Evolutionary conservation across 2,797 vertebrate genomes (phyloP), one percentile per base, ranked within the genome.

Genomic region (Craterocephalus amniculus): DNA sequence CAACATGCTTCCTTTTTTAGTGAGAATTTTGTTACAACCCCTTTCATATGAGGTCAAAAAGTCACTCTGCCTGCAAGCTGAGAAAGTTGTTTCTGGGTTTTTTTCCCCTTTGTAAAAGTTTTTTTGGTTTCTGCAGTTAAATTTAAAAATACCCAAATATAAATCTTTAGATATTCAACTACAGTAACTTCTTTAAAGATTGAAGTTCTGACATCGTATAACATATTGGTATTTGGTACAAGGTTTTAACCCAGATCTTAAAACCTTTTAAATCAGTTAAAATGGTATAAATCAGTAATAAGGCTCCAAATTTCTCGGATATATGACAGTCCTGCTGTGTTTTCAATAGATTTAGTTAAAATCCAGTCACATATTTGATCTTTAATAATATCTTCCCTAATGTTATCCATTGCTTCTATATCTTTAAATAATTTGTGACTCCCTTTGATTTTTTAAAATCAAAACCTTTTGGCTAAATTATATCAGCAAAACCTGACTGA

Each of bases 1-100:
- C 36, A 9, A 40, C 68, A 45, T 0, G 9, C 22, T 80, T 66
- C 4, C 0, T 18, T 22, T 6, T 4, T 12, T 56, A 54, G 80
- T 72, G 72, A 63, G 70, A 80, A 80, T 81, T 73, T 8, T 1
- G 29, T 32, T 10, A 9, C 10, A 2, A 27, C 18, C n/a, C 22
- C n/a, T 3, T 10, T 63, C 31, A 61, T 36, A 36, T 22, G 7
- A 61, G 35, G 55, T 65, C 43, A 73, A 32, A 74, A 69, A 24
- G 49, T 74, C 40, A 51, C 16, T 10, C 4, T 11, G 36, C 26
- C 6, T 24, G 58, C 22, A 56, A 32, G 16, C 13, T 67, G n/a
- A 52, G 18, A 45, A 52, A 26, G 43, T 6, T 51, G 0, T 12
- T 13, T 6, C 13, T 2, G 29, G 29, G 29, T 52, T 26, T 16